phyloP scores from a whole-genome alignment of 1,140 invertebrate species.

The Lycorma delicatula region DNA sequence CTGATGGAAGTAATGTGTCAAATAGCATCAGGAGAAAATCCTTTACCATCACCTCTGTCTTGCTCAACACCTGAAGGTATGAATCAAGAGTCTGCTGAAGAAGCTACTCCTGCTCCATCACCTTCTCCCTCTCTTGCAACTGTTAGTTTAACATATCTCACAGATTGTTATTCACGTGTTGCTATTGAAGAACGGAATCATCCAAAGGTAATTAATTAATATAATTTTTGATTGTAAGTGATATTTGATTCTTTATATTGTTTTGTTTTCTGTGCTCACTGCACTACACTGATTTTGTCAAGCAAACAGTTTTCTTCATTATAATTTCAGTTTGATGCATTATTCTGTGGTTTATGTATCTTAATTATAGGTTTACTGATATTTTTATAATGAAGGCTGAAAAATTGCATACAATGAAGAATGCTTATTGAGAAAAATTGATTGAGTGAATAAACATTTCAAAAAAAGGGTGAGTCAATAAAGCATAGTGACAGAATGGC shows the following conservation, averaged over 20 bases:
- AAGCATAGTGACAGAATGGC: no score
- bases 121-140: constrained; percentile 29
- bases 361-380: neutral
- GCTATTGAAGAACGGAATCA: constrained; percentile 58
- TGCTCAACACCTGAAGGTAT: constrained; percentile 12
- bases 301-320: no score
- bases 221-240: no score
- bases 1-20: constrained; percentile 58
- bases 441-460: no score
- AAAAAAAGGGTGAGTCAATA: no score
- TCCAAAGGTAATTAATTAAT: constrained; percentile 50
- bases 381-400: neutral
- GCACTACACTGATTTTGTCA: no score
- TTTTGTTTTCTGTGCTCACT: neutral
- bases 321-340: no score
- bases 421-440: no score
- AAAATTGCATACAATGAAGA: neutral
- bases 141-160: constrained; percentile 46
- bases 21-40: constrained; percentile 51
- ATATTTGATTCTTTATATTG: no score
- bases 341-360: neutral
- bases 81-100: constrained; percentile 22
- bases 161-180: constrained; percentile 59
- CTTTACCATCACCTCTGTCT: constrained; percentile 39
- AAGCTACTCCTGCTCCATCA: constrained; percentile 29